Conservation (phyloP, 2,113 vertebrate species). For the Syrmaticus mikado region DNA sequence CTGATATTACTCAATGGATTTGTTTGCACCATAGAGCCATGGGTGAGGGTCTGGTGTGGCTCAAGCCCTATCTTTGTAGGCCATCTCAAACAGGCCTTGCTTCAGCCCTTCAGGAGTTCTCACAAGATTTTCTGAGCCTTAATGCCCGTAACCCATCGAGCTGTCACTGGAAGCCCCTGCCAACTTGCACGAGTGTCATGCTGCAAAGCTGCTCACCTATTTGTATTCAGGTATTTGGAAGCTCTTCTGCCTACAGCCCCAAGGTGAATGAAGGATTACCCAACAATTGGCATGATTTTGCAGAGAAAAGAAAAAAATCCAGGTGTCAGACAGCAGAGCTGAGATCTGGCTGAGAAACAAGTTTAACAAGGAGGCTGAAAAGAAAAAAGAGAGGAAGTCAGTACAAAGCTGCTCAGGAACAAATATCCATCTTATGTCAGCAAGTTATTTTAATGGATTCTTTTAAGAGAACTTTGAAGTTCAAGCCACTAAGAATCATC, state of each 20-base stretch:
- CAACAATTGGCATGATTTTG: neutral
- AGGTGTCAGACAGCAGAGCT: neutral
- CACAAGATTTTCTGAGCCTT: neutral
- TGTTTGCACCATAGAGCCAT: neutral
- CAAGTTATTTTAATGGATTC: neutral
- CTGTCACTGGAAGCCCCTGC: neutral
- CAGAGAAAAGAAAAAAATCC: neutral
- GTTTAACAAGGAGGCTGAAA: neutral
- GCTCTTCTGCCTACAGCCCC: neutral
- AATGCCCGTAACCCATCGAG: neutral
- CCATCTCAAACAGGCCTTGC: neutral
- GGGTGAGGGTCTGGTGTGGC: neutral
- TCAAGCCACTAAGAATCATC: neutral
- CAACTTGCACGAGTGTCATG: fast-evolving
- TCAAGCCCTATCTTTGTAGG: neutral
- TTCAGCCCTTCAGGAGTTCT: neutral
- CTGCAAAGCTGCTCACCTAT: neutral
- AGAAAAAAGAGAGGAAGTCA: neutral
- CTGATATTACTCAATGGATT: neutral
- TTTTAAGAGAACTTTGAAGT: neutral
- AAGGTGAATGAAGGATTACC: neutral
- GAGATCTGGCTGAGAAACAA: neutral
- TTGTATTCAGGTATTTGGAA: neutral
- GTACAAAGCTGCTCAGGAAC: neutral
- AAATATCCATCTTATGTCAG: neutral